Evolutionary conservation across 37 sponge, comb jelly and placozoan genomes (phyloP).

Genomic region (Dysidea cf. avara): DNA sequence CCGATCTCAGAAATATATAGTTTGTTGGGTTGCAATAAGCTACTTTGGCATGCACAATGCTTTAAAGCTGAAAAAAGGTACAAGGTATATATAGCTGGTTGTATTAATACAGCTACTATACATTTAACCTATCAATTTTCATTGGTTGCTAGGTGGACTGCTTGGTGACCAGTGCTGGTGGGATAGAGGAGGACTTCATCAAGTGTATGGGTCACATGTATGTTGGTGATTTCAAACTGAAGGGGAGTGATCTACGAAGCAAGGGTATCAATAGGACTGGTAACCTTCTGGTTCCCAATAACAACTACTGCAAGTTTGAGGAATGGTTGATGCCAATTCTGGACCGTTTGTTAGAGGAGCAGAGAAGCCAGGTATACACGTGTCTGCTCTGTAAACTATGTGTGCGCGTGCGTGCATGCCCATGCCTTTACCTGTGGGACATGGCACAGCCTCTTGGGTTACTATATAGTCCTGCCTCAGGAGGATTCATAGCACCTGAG

Average conservation of each 20-base stretch:
- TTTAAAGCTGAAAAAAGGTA: no score
- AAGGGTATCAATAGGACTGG: conserved; percentile 96
- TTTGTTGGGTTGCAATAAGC: no score
- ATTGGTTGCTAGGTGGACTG: conserved; percentile 94
- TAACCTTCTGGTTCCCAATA: conserved; percentile 91
- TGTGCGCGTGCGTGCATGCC: conserved; percentile 8
- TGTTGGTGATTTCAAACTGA: conserved; percentile 85
- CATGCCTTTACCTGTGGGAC: no score
- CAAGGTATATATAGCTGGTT: no score
- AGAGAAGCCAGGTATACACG: conserved; percentile 66
- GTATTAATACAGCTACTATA: no score
- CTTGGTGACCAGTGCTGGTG: conserved; percentile 94
- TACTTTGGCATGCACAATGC: no score
- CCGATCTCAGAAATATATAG: no score
- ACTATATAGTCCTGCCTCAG: no score
- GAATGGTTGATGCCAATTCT: conserved; percentile 92
- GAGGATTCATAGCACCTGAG: no score
- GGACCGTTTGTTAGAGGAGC: conserved; percentile 79
- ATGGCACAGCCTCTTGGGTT: no score
- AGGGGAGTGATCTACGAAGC: conserved; percentile 70
- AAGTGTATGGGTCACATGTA: conserved; percentile 91
- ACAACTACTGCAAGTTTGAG: conserved; percentile 96
- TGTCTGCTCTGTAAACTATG: no score
- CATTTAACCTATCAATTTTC: no score
- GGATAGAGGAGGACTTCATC: conserved; percentile 97